Conservation (phyloP, 2,797 vertebrate genomes). For the Limnodromus scolopaceus region DNA sequence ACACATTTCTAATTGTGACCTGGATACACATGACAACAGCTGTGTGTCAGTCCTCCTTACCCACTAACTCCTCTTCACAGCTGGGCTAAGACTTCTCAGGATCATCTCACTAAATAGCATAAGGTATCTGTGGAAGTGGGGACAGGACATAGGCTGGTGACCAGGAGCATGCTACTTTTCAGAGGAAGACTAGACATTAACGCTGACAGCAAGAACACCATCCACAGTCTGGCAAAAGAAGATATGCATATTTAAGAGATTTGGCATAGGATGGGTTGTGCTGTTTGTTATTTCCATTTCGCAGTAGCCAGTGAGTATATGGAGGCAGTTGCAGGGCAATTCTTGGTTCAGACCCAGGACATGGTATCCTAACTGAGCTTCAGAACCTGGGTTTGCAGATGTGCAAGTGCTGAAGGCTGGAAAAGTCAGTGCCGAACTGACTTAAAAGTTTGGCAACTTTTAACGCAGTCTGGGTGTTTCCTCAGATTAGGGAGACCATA, state of each 20-base stretch:
- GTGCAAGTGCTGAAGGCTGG: background rate
- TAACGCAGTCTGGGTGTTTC: background rate
- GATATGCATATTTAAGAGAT: background rate
- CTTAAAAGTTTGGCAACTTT: background rate
- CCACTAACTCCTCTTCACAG: background rate
- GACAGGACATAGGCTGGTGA: background rate
- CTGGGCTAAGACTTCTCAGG: background rate
- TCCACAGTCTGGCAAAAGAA: background rate
- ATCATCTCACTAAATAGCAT: background rate
- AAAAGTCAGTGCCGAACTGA: background rate
- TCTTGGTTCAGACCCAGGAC: background rate
- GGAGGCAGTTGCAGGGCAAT: background rate
- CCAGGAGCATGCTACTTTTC: background rate
- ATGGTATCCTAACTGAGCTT: rapidly evolving
- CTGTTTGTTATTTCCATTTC: background rate
- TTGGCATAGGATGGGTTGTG: rapidly evolving
- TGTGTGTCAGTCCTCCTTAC: background rate
- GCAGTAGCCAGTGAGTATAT: background rate
- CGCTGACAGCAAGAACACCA: background rate
- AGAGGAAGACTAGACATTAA: background rate
- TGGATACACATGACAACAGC: background rate
- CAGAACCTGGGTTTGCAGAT: background rate
- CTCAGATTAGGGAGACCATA: background rate
- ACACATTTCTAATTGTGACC: background rate
- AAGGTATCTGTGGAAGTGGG: background rate